Evolutionary conservation across 2,113 vertebrate species (phyloP), one percentile per base, ranked within the genome.

Genomic region (Lates calcarifer): DNA sequence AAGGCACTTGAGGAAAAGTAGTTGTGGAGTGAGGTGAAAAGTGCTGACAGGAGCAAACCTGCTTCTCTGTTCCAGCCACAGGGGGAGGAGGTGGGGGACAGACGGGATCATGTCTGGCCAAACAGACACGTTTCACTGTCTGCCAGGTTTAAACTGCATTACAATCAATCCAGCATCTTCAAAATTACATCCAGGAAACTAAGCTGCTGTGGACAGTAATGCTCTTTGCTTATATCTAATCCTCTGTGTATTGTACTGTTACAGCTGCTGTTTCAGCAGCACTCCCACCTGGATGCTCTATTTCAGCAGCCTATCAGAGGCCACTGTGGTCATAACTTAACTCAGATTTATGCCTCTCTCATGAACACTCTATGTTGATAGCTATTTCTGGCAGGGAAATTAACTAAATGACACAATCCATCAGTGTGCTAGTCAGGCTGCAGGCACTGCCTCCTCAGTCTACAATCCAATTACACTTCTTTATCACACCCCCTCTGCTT

Each of bases 371-470:
- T 39, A 41, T 78, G 84, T 86, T 88, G 82, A 90, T 85, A 67
- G 88, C 80, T 82, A 72, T 90, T 91, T 91, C 82, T 77, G 80
- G 76, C 62, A 74, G 81, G 81, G 85, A 90, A 91, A 93, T 93
- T 85, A 91, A 90, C 86, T 64, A 85, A 90, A 92, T 90, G 86
- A 84, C 87, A 75, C 79, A 58, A 87, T 83, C 80, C 80, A 80
- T 91, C 90, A 90, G 81, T 24, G 69, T 43, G 53, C 61, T 55
- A 77, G 82, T 92, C 82, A 79, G 82, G 79, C 24, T 35, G 37
- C 56, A 63, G 26, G 35, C 69, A 69, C 63, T 66, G 69, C 56
- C 67, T 84, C 73, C 76, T 88, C 74, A 77, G 64, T 90, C 78
- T 79, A 72, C 81, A 87, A 77, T 83, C 84, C 87, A 92, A 88